phyloP scores from a whole-genome alignment of 2,888 invertebrate genomes.

The Trissolcus japonicus region DNA sequence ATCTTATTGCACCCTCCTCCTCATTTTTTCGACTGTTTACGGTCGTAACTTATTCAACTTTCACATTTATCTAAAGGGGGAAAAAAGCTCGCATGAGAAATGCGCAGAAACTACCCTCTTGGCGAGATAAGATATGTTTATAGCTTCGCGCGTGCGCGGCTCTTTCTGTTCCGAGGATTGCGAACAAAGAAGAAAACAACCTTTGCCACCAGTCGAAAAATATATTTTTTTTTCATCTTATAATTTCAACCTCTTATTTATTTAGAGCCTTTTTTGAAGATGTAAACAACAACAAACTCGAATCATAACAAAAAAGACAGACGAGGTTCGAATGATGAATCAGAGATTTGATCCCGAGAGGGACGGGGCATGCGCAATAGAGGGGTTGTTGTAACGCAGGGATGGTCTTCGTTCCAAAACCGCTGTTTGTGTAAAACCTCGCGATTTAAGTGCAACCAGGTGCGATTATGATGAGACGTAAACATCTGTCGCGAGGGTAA shows the following conservation, averaged over 20 bases:
- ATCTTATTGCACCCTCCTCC: no score
- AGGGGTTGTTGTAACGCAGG: conserved; percentile 30
- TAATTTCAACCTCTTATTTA: background rate
- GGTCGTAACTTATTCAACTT: background rate
- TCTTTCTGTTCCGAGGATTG: background rate
- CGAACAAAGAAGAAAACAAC: background rate
- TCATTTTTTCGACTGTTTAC: no score
- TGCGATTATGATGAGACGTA: background rate
- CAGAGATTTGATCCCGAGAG: conserved; percentile 14
- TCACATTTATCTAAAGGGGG: no score
- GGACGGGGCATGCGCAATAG: conserved; percentile 24
- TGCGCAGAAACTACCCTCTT: conserved; percentile 9
- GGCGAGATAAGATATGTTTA: background rate
- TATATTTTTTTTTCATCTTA: background rate
- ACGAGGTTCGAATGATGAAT: conserved; percentile 1
- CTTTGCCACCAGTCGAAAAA: background rate
- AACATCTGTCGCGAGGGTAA: background rate
- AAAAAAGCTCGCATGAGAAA: background rate
- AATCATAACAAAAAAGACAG: conserved; percentile 5
- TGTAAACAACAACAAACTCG: background rate
- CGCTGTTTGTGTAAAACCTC: background rate
- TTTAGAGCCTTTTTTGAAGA: background rate
- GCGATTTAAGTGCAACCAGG: background rate
- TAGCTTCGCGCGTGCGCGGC: conserved; percentile 11
- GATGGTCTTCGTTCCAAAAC: conserved; percentile 25